Conservation (phyloP, 2,888 invertebrate species). For the Cerceris rybyensis region DNA sequence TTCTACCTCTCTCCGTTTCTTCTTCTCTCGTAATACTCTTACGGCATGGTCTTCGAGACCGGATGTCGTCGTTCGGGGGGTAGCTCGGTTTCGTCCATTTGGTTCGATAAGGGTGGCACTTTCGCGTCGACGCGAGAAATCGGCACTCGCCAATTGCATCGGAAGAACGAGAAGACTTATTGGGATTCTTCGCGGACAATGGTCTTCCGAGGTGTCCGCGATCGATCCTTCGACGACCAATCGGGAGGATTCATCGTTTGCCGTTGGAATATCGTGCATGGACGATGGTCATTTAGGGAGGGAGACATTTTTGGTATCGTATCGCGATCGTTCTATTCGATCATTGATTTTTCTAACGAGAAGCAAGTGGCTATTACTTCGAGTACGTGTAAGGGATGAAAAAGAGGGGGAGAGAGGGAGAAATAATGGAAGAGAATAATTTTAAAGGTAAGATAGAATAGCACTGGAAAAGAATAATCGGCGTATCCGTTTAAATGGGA, state of each 20-base stretch:
- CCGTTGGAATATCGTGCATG: slow-evolving; percentile 19
- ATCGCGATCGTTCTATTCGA: neutral
- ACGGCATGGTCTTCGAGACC: neutral
- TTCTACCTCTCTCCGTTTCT: neutral
- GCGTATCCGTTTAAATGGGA: neutral
- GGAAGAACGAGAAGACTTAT: slow-evolving; percentile 44
- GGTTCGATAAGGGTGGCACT: slow-evolving; percentile 28
- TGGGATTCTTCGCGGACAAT: slow-evolving; percentile 56
- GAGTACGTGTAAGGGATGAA: too few species aligned
- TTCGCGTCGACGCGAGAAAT: slow-evolving; percentile 45
- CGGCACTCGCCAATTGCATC: slow-evolving; percentile 51
- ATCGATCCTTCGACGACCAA: slow-evolving; percentile 48
- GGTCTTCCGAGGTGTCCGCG: slow-evolving; percentile 16
- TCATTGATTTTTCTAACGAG: too few species aligned
- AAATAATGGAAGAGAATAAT: neutral
- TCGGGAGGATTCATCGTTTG: slow-evolving; percentile 28
- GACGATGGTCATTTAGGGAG: neutral
- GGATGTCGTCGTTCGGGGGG: neutral
- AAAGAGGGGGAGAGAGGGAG: neutral
- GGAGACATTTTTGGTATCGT: neutral
- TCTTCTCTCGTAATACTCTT: slow-evolving; percentile 1
- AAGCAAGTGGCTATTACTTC: too few species aligned
- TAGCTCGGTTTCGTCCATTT: neutral
- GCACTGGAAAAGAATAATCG: neutral
- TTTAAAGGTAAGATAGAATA: neutral